These are phyloP conservation scores for Apamea monoglypha DNA, from an alignment of 2,888 invertebrate species.

Conservation along the genomic window DNA sequence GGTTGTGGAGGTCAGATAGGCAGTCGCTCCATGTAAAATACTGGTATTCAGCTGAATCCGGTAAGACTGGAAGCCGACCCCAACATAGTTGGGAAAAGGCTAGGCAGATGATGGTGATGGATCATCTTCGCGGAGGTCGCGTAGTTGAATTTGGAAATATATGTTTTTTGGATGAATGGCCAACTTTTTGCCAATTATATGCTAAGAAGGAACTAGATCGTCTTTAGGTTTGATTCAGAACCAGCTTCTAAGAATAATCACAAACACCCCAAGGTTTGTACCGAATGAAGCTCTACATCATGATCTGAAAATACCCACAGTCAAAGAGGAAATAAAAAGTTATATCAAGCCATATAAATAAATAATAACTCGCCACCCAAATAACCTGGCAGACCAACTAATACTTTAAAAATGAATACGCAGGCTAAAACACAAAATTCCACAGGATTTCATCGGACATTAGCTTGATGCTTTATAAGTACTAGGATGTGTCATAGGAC, in stretches of 20 bases:
- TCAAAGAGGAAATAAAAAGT: neutral
- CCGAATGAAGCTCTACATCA: neutral
- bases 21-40: too few species aligned
- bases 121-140: conserved; percentile 24
- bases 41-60: too few species aligned
- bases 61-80: too few species aligned
- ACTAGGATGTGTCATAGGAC: neutral
- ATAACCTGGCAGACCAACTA: too few species aligned
- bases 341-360: neutral
- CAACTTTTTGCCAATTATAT: neutral
- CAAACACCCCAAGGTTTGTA: neutral
- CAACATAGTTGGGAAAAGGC: too few species aligned
- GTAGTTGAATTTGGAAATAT: neutral
- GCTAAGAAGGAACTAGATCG: conserved; percentile 14
- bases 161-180: neutral
- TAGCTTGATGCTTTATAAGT: neutral
- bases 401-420: too few species aligned
- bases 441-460: neutral
- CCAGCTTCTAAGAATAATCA: neutral
- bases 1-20: too few species aligned
- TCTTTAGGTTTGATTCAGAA: conserved; percentile 6
- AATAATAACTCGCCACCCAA: neutral
- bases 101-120: too few species aligned
- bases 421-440: neutral
- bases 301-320: neutral